Percentiles rank a stretch among this genome's conserved stretches.
phyloP scores from a whole-genome alignment of 2,113 vertebrate genomes.

The Nyctereutes procyonoides region DNA sequence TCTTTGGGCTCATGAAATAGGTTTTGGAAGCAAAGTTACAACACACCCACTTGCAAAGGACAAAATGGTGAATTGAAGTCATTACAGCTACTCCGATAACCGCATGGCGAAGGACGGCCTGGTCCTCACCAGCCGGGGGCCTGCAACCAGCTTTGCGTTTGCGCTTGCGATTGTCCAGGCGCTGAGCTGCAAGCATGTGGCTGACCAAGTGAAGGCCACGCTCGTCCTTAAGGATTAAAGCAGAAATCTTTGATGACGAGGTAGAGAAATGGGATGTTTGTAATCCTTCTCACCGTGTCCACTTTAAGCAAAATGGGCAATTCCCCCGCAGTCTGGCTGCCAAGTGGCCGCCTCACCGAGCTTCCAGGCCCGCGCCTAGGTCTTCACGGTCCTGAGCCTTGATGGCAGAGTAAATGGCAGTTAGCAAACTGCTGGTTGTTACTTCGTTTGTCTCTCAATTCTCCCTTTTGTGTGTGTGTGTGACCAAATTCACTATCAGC shows the following conservation, averaged over 20 bases:
- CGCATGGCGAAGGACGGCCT: conserved; percentile 95
- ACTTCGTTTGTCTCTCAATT: neutral
- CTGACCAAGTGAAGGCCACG: conserved; percentile 93
- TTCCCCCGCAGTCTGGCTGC: too few species aligned
- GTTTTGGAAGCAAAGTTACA: too few species aligned
- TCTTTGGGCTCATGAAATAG: too few species aligned
- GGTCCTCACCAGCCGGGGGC: conserved; percentile 97
- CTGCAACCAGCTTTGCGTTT: conserved; percentile 98
- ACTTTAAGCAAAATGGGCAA: accelerated
- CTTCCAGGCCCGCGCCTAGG: neutral
- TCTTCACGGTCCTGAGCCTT: neutral
- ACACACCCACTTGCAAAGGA: too few species aligned
- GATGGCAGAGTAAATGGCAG: conserved; percentile 20
- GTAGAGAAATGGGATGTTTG: neutral
- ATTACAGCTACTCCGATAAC: conserved; percentile 96
- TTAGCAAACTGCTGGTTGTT: neutral
- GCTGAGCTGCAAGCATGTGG: conserved; percentile 93
- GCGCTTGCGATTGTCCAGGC: conserved; percentile 94
- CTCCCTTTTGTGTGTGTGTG: neutral
- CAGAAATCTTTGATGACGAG: accelerated
- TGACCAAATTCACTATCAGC: accelerated
- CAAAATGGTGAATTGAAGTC: conserved; percentile 84
- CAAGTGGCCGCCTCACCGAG: too few species aligned
- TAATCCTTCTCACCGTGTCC: neutral
- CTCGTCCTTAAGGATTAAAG: conserved; percentile 92